A percentile compares a stretch with the other conserved stretches of the same genome.
Evolutionary conservation across 2,797 vertebrate genomes (phyloP).

Genomic region (Sphaeramia orbicularis): DNA sequence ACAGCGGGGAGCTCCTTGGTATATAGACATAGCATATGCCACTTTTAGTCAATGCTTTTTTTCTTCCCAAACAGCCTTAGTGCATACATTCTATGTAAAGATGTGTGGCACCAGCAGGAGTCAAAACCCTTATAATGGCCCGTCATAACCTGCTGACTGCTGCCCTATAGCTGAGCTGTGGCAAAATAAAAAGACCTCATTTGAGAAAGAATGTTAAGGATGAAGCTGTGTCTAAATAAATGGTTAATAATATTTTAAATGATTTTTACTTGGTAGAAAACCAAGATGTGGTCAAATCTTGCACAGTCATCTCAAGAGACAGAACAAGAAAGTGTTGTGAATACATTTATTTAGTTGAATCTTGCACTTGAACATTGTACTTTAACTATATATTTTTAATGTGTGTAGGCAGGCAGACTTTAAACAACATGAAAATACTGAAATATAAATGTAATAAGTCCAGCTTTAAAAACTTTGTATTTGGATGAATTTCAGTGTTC

Average conservation of each 20-base stretch:
- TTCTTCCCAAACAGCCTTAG: slow-evolving; percentile 17
- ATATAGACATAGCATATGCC: slow-evolving; percentile 62
- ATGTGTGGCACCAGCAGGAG: slow-evolving; percentile 2
- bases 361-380: not conserved
- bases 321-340: not conserved
- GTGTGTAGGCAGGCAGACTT: not conserved
- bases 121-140: slow-evolving; percentile 15
- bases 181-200: not conserved
- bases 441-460: not conserved
- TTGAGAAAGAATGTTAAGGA: not conserved
- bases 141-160: slow-evolving; percentile 3
- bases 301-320: not conserved
- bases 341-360: not conserved
- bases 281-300: not conserved
- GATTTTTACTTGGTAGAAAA: slow-evolving; percentile 3
- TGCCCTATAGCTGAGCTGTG: not conserved
- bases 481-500: not conserved
- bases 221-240: not conserved
- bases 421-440: not conserved
- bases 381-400: not conserved
- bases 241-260: not conserved
- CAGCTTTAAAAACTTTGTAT: not conserved
- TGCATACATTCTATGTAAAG: slow-evolving; percentile 30
- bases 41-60: slow-evolving; percentile 35
- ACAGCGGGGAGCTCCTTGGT: slow-evolving; percentile 54